Percentiles rank a stretch among this genome's conserved stretches.
These are phyloP conservation scores for Odontomachus brunneus DNA, from an alignment of 1,140 invertebrate genomes.

Conservation along the genomic window DNA sequence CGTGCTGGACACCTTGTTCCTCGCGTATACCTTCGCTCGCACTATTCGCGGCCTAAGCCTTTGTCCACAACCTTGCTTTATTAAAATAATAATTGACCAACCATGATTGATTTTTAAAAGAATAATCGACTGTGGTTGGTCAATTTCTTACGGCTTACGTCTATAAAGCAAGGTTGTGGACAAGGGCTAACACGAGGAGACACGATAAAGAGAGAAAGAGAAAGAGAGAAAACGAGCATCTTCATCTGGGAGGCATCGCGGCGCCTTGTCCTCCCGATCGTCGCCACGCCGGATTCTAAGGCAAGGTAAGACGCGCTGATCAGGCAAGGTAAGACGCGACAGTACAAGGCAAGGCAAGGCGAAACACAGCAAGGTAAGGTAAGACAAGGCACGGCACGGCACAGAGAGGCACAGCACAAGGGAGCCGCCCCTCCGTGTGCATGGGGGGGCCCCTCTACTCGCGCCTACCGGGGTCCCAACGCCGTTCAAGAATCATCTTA, in stretches of 20 bases:
- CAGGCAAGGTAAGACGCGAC: slow-evolving; percentile 70
- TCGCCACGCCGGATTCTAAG: slow-evolving; percentile 70
- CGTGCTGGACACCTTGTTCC: background rate
- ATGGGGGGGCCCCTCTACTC: slow-evolving; percentile 52
- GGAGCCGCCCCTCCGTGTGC: slow-evolving; percentile 59
- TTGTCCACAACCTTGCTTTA: no score
- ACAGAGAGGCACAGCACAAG: background rate
- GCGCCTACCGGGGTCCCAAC: slow-evolving; percentile 55
- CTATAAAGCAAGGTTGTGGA: no score
- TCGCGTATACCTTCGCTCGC: background rate
- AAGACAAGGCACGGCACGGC: slow-evolving; percentile 11
- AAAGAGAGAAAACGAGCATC: background rate
- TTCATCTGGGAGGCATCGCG: slow-evolving; percentile 11
- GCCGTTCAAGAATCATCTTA: slow-evolving; percentile 83
- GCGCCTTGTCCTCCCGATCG: slow-evolving; percentile 62
- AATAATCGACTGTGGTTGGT: no score
- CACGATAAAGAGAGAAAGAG: no score
- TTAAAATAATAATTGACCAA: no score
- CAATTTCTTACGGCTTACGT: no score
- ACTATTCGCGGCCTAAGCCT: background rate
- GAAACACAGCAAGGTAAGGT: slow-evolving; percentile 54
- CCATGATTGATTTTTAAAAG: no score
- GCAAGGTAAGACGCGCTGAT: slow-evolving; percentile 64
- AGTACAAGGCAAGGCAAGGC: slow-evolving; percentile 26
- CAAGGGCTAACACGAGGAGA: background rate